Conservation (phyloP, 2,888 invertebrate species). For the Chrysolina oricalcia region DNA sequence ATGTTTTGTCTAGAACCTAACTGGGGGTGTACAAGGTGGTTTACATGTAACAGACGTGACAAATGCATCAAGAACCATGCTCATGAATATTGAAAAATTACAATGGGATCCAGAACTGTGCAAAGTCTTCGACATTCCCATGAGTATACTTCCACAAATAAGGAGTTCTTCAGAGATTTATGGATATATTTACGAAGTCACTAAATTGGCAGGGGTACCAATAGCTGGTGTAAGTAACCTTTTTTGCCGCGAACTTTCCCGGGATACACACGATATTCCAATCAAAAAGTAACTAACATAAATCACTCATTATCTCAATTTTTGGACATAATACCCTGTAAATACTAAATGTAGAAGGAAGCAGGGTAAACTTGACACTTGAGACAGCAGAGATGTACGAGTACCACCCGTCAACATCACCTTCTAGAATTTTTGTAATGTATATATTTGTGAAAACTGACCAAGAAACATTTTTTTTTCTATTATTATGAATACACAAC, state of each 20-base stretch:
- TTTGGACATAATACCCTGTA: no score
- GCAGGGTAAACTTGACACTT: no score
- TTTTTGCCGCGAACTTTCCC: neutral
- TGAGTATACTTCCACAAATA: slow-evolving; percentile 89
- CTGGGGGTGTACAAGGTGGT: slow-evolving; percentile 78
- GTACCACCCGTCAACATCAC: no score
- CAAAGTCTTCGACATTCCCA: slow-evolving; percentile 91
- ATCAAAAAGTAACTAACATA: no score
- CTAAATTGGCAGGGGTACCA: slow-evolving; percentile 86
- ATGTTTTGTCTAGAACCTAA: slow-evolving; percentile 76
- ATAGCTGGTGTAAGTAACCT: slow-evolving; percentile 86
- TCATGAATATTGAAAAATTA: slow-evolving; percentile 91
- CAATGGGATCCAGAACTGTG: slow-evolving; percentile 91
- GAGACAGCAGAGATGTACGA: no score
- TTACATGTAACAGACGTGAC: slow-evolving; percentile 95
- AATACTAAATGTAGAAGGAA: no score
- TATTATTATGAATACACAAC: no score
- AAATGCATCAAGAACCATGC: slow-evolving; percentile 96
- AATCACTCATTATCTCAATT: no score
- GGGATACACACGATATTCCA: no score
- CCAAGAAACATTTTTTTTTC: no score
- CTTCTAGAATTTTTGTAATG: no score
- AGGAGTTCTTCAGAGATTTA: slow-evolving; percentile 94
- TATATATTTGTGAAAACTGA: no score
- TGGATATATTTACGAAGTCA: slow-evolving; percentile 81